Base-by-base conservation (phyloP, 2,888 invertebrate species). In the Polyploca ridens region DNA sequence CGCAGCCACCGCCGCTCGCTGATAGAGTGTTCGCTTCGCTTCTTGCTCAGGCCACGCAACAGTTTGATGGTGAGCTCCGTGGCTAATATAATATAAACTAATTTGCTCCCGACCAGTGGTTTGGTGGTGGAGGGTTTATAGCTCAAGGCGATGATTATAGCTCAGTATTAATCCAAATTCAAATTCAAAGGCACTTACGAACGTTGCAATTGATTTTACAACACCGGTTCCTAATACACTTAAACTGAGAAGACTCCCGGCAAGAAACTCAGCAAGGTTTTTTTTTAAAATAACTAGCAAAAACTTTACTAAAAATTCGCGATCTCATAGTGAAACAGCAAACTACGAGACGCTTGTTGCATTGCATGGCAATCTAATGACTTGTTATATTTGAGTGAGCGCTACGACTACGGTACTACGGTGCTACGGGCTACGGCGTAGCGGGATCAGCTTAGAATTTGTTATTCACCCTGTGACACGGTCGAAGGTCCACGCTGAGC, bases 21-120 rank as follows among this genome's bases (percentile, higher is more conserved):
- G 95, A 93, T 77, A 87, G 90, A 72, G 95, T 89, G 66, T 95
- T 91, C 79, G 95, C 94, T 58, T 94, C 92, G 64, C 91, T 90
- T 67, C 93, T 93, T 69, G 95, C 92, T 63, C 95, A 93, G 76
- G 95, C 92, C 70, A 95, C 89, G 70, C 95, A 89, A 76, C 95
- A 94, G 76, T 94, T 94, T 73, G 93, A 93, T 74, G 89, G 94
- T 94, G 70, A 89, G 91, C 85, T 62, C 67, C 62, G 46, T 57
- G 54, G 10, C 54, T 54, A 3, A 27, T 27, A 27, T 27, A 27
- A 27, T 27, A 27, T 27, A 27, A 27, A 2, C 27, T 27, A 27
- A 27, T 27, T 27, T 1, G 27, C 27, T 27, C 2, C 27, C 27
- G 27, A 27, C 27, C 27, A 27, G 27, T 27, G 27, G 27, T 27